Evolutionary conservation across 2,888 invertebrate species (phyloP).

Genomic region (Pseudeuparius sepicola): DNA sequence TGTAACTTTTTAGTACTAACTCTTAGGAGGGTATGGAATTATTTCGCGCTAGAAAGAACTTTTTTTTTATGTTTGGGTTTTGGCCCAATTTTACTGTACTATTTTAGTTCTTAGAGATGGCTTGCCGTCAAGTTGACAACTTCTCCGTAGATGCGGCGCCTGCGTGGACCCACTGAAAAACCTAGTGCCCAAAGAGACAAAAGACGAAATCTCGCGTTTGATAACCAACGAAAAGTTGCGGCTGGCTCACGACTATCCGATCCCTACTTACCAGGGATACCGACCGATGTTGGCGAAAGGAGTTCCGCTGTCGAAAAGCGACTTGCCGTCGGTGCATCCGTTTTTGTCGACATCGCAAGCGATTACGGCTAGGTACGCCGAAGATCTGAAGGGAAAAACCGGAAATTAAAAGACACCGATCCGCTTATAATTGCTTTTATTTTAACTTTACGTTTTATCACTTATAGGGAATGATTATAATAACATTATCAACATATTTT

Average conservation of each 20-base stretch:
- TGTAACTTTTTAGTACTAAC: too few relatives aligned
- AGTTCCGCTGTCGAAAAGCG: slow-evolving; percentile 28
- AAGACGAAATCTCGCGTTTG: slow-evolving; percentile 30
- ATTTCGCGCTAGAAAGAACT: too few relatives aligned
- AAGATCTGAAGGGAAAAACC: slow-evolving; percentile 18
- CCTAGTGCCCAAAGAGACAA: slow-evolving; percentile 30
- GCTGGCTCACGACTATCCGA: slow-evolving; percentile 34
- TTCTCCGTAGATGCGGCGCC: slow-evolving; percentile 32
- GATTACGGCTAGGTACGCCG: slow-evolving; percentile 29
- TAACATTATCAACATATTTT: too few relatives aligned
- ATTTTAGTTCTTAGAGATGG: too few relatives aligned
- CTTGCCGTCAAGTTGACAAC: too few relatives aligned
- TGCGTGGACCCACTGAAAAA: slow-evolving; percentile 30
- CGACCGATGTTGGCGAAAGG: slow-evolving; percentile 30
- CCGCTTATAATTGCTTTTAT: too few relatives aligned
- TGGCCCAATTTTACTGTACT: too few relatives aligned
- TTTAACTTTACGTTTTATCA: too few relatives aligned
- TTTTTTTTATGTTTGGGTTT: too few relatives aligned
- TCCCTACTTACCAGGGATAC: slow-evolving; percentile 34
- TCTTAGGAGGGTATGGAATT: too few relatives aligned
- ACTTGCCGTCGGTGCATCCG: slow-evolving; percentile 32
- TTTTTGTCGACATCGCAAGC: slow-evolving; percentile 32
- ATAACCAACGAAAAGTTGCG: slow-evolving; percentile 32
- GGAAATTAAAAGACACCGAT: slow-evolving; percentile 1
- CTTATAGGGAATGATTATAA: too few relatives aligned